phyloP scores from a whole-genome alignment of 2,113 vertebrate genomes.

The Melanerpes aurifrons region DNA sequence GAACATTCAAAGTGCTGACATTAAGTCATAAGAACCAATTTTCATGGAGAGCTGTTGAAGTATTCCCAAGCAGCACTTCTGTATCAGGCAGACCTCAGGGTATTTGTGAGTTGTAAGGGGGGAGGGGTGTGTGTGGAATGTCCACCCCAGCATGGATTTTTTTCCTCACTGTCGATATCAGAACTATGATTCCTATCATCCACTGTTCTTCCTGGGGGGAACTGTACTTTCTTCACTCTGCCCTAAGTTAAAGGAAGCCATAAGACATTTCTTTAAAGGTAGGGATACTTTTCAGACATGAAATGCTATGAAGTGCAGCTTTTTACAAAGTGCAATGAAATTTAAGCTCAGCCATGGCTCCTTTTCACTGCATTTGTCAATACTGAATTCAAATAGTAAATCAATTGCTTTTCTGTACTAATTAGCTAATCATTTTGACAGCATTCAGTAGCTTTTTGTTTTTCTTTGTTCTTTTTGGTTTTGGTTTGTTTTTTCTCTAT shows the following conservation, averaged over 20 bases:
- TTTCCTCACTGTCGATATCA: background rate
- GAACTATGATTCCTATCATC: background rate
- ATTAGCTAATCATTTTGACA: background rate
- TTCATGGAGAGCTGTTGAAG: slow-evolving; percentile 51
- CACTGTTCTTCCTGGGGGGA: background rate
- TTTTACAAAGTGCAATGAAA: slow-evolving; percentile 15
- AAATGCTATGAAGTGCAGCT: background rate
- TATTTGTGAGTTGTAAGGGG: slow-evolving; percentile 26
- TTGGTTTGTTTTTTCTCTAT: background rate
- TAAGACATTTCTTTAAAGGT: background rate
- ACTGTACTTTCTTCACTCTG: background rate
- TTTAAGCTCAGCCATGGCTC: background rate
- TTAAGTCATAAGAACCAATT: slow-evolving; percentile 59
- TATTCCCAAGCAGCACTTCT: slow-evolving; percentile 35
- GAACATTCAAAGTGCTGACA: slow-evolving; percentile 42
- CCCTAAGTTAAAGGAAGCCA: background rate
- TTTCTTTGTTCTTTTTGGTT: background rate
- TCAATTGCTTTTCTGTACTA: background rate
- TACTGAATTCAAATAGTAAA: background rate
- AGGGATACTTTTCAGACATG: background rate
- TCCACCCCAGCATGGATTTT: background rate
- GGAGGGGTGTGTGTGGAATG: too few relatives aligned
- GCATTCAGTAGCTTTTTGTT: background rate
- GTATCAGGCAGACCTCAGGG: background rate
- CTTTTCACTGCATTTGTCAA: background rate